A percentile compares a stretch with the other conserved stretches of the same genome.
Conservation (phyloP, 2,113 vertebrate species). For the Anguilla rostrata region DNA sequence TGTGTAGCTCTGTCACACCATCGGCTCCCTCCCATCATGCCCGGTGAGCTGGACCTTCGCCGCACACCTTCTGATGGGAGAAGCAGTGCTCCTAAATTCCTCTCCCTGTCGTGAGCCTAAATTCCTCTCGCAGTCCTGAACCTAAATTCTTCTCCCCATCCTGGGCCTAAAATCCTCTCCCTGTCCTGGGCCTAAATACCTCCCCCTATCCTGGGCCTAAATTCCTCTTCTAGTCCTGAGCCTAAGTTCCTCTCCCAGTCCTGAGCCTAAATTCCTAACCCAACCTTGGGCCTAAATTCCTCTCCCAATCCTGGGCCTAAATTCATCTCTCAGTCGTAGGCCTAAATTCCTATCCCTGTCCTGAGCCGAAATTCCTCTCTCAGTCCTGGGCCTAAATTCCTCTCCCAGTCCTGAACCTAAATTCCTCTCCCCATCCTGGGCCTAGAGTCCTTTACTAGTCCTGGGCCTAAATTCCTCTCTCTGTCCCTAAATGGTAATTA, state of each 20-base stretch:
- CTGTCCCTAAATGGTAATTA: constrained; percentile 5
- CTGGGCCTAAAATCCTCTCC: not conserved
- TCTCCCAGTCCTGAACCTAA: not conserved
- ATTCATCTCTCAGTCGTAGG: not conserved
- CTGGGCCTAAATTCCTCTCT: too few relatives aligned
- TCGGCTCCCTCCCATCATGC: not conserved
- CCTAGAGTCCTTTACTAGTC: too few relatives aligned
- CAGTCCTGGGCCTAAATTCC: not conserved
- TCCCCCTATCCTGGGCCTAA: not conserved
- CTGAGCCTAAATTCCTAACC: not conserved
- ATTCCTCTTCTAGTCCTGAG: not conserved
- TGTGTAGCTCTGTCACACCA: not conserved
- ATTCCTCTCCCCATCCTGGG: too few relatives aligned
- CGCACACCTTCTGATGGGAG: not conserved
- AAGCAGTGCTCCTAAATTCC: not conserved
- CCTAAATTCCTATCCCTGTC: not conserved
- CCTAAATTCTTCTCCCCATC: not conserved
- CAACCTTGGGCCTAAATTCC: not conserved
- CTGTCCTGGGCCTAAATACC: too few relatives aligned
- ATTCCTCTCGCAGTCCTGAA: not conserved
- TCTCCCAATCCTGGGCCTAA: not conserved
- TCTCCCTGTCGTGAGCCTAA: not conserved
- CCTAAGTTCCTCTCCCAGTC: not conserved
- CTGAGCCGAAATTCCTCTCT: not conserved
- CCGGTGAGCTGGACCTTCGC: not conserved